Evolutionary conservation across 2,888 invertebrate species (phyloP).

Genomic region (Melipona bicolor): DNA sequence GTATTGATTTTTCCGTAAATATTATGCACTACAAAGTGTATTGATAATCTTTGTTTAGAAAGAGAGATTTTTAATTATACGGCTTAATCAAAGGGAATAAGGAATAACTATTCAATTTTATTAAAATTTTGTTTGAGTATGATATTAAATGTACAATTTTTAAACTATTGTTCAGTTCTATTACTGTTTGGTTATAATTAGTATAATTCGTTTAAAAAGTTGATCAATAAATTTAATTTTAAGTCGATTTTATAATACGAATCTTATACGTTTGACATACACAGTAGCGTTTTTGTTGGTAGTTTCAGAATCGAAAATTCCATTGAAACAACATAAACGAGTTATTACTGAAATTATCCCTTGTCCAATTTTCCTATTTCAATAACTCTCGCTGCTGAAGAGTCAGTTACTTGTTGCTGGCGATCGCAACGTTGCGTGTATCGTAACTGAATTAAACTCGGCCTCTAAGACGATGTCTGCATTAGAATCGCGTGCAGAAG

Average conservation of each 20-base stretch:
- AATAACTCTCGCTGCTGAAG: not conserved
- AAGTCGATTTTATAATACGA: no score
- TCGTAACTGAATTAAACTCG: conserved; percentile 60
- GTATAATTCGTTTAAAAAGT: no score
- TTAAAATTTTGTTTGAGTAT: no score
- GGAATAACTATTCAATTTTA: no score
- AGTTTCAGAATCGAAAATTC: no score
- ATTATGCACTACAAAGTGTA: not conserved
- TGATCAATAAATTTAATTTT: no score
- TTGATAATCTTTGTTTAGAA: not conserved
- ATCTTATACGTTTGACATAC: not conserved
- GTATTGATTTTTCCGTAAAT: not conserved
- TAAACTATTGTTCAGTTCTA: no score
- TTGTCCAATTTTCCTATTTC: not conserved
- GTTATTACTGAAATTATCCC: not conserved
- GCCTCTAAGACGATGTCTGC: conserved; percentile 54
- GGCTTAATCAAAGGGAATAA: no score
- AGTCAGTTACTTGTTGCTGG: conserved; percentile 32
- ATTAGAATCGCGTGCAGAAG: conserved; percentile 61
- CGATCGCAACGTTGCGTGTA: conserved; percentile 48
- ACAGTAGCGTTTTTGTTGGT: not conserved
- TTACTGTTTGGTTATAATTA: no score
- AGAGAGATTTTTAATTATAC: not conserved
- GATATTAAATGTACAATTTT: no score
- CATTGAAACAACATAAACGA: no score